Percentiles rank a stretch among this genome's conserved stretches.
Conservation (phyloP, 2,888 invertebrate species). For the Cheilosia urbana region DNA sequence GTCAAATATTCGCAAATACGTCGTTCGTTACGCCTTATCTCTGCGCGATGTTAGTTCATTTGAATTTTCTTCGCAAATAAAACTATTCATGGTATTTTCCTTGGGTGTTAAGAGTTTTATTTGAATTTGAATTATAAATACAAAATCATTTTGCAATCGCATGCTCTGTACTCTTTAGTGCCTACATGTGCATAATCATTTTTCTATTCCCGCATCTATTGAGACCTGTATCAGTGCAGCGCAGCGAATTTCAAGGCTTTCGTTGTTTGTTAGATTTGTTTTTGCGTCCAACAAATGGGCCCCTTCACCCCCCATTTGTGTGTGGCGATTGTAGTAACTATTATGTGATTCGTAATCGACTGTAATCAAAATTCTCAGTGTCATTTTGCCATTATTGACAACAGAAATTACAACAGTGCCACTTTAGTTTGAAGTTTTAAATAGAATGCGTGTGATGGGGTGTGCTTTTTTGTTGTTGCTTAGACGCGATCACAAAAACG, state of each 20-base stretch:
- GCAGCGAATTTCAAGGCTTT: slow-evolving; percentile 51
- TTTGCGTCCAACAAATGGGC: slow-evolving; percentile 5
- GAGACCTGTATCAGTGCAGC: slow-evolving; percentile 47
- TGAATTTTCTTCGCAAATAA: slow-evolving; percentile 27
- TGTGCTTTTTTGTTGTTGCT: not conserved
- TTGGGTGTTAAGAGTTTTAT: slow-evolving; percentile 20
- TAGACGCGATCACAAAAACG: slow-evolving; percentile 48
- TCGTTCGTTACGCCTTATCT: slow-evolving; percentile 20
- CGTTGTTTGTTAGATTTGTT: slow-evolving; percentile 23
- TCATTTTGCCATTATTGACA: slow-evolving; percentile 71
- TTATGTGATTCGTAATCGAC: slow-evolving; percentile 72
- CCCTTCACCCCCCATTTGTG: not conserved
- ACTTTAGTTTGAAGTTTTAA: slow-evolving; percentile 34
- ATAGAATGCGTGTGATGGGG: slow-evolving; percentile 59
- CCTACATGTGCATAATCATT: not conserved
- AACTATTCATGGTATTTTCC: slow-evolving; percentile 28
- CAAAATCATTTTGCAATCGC: slow-evolving; percentile 21
- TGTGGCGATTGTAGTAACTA: slow-evolving; percentile 33
- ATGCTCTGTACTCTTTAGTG: slow-evolving; percentile 16
- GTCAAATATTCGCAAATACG: not conserved
- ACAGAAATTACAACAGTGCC: slow-evolving; percentile 40
- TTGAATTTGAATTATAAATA: slow-evolving; percentile 31
- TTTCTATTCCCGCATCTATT: slow-evolving; percentile 46
- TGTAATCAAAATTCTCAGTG: slow-evolving; percentile 70
- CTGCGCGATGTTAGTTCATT: slow-evolving; percentile 3